These are phyloP conservation scores for Oceanodroma tethys DNA, from an alignment of 2,113 vertebrate species.

Conservation along the genomic window DNA sequence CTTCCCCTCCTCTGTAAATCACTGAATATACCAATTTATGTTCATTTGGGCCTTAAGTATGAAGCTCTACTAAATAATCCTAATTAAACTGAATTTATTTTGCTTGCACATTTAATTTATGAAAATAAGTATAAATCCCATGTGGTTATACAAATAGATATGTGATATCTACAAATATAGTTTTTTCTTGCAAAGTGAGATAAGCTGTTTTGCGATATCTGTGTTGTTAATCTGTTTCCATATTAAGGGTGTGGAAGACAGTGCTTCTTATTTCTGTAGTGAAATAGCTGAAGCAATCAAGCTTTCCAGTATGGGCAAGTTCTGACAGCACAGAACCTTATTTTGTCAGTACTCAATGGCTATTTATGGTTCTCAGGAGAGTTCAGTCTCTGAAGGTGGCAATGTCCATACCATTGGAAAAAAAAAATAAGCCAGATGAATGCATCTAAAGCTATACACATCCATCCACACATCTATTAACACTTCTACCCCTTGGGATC, in stretches of 20 bases:
- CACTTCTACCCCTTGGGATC: not conserved
- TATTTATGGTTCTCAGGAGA: not conserved
- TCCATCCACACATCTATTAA: not conserved
- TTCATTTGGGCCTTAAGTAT: not conserved
- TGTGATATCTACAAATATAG: not conserved
- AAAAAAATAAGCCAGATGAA: not conserved
- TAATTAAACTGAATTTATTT: not conserved
- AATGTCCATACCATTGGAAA: too few relatives aligned
- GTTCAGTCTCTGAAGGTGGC: not conserved
- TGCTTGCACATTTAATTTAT: not conserved
- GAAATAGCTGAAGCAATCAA: not conserved
- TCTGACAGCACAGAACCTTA: not conserved
- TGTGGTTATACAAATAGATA: not conserved
- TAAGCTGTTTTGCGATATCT: not conserved
- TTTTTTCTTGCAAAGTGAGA: not conserved
- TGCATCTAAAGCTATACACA: not conserved
- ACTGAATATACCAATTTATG: not conserved
- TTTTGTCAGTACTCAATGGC: not conserved
- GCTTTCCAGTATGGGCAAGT: not conserved
- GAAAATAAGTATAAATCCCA: not conserved
- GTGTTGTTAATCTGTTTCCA: not conserved
- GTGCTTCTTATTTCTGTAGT: not conserved
- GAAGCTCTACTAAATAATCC: not conserved
- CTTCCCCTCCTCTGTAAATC: not conserved
- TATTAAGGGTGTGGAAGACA: not conserved